Percentiles rank a stretch among this genome's conserved stretches.
phyloP scores from a whole-genome alignment of 2,797 vertebrate species.

The Eulemur mongoz region DNA sequence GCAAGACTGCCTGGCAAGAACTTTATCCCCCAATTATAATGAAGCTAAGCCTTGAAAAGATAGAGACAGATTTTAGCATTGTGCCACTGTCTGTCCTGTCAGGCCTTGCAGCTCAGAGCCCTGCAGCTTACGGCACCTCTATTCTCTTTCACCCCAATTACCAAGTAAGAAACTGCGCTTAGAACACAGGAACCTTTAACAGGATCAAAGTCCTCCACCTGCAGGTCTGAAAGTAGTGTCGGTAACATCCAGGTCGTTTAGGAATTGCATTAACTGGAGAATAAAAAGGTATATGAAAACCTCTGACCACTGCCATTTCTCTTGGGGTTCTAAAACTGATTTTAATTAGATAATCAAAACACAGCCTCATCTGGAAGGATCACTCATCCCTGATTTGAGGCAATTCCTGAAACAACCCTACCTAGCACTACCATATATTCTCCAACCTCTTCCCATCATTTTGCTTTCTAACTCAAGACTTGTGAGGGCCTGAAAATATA shows the following conservation, averaged over 20 bases:
- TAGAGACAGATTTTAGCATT: not conserved
- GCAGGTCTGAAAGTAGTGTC: not conserved
- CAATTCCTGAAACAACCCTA: not conserved
- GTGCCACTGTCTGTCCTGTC: not conserved
- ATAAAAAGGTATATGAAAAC: not conserved
- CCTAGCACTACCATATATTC: not conserved
- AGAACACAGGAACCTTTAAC: not conserved
- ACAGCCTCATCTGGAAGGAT: not conserved
- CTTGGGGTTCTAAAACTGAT: not conserved
- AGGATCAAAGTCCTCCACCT: not conserved
- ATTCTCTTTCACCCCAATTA: not conserved
- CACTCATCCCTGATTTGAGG: not conserved
- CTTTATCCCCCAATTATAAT: not conserved
- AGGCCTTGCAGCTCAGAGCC: not conserved
- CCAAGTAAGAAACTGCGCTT: not conserved
- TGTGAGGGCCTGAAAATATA: not conserved
- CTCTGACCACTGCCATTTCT: not conserved
- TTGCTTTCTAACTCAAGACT: not conserved
- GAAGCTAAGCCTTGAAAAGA: not conserved
- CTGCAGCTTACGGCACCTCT: not conserved
- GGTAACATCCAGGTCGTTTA: not conserved
- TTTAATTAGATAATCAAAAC: not conserved
- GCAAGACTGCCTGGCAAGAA: not conserved
- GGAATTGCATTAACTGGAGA: not conserved
- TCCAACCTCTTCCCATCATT: not conserved